Base-by-base conservation (phyloP, 2,888 invertebrate genomes). In the Patella depressa region DNA sequence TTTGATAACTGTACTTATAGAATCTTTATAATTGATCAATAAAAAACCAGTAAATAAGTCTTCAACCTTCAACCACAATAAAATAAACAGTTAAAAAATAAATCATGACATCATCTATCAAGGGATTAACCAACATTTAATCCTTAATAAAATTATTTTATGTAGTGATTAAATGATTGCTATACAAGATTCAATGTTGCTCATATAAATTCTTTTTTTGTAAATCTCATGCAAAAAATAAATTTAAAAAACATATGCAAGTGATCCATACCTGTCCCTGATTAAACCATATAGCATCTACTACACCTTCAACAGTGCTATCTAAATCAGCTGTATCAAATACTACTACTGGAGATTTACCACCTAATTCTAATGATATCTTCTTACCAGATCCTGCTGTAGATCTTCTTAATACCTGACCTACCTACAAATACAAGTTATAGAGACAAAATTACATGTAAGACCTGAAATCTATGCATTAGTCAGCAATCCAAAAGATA, bases 311-410 rank as follows among this genome's bases (percentile, higher is more conserved):
- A 73, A 93, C 92, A 2, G 93, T 93, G 73, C 93, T 93, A 90
- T 94, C 93, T 65, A 93, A 84, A 88, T 94, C 94, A 14, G 93
- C 93, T 72, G 91, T 90, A 78, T 93, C 93, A 88, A 93, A 93
- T 76, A 94, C 91, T 65, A 94, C 88, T 81, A 93, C 91, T 2
- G 93, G 92, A 71, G 91, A 92, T 81, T 92, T 92, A 0, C 92
- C 92, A 59, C 91, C 91, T 29, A 92, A 86, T 83, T 92, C 92
- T 72, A 92, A 83, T 0, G 92, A 91, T 71, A 91, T 76, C 81
- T 91, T 91, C 85, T 91, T 92, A 14, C 91, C 91, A 74, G 87
- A 85, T 14, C 91, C 91, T 45, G 91, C 91, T 69, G 90, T 88
- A 45, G 88, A 82, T 65, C 87, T 80, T 17, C 91, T 81, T 75